A percentile compares a stretch with the other conserved stretches of the same genome.
Evolutionary conservation across 2,888 invertebrate species (phyloP).

Genomic region (Eristalinus aeneus): DNA sequence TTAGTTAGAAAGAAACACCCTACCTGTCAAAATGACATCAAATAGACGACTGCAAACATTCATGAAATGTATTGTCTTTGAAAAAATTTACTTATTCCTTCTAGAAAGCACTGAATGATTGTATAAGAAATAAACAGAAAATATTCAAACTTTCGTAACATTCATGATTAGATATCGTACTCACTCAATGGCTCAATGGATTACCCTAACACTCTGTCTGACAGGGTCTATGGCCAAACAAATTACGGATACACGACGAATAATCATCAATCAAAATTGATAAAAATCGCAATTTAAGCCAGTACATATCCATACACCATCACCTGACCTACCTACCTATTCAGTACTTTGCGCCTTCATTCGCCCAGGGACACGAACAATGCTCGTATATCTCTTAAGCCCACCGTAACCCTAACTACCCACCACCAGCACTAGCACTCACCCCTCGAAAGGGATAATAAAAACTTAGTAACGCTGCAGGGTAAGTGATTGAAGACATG

Average conservation of each 20-base stretch:
- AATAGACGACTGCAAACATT: no score
- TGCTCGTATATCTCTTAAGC: neutral
- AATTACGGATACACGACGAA: neutral
- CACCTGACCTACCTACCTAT: neutral
- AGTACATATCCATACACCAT: neutral
- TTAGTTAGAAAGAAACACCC: no score
- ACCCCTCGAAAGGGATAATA: neutral
- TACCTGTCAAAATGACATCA: no score
- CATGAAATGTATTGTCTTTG: no score
- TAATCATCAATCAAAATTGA: constrained; percentile 1
- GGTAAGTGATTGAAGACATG: neutral
- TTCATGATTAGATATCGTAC: neutral
- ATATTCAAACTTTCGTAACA: neutral
- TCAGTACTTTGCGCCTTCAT: neutral
- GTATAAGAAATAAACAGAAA: neutral
- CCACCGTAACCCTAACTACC: neutral
- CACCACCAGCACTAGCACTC: neutral
- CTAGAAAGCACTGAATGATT: no score
- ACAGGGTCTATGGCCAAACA: neutral
- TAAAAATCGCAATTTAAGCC: constrained; percentile 1
- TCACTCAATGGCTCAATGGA: neutral
- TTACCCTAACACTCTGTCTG: neutral
- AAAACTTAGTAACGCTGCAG: neutral
- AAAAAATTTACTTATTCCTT: no score
- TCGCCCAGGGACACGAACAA: neutral